Conservation (phyloP, 2,113 vertebrate genomes). For the Muntiacus muntjak region DNA sequence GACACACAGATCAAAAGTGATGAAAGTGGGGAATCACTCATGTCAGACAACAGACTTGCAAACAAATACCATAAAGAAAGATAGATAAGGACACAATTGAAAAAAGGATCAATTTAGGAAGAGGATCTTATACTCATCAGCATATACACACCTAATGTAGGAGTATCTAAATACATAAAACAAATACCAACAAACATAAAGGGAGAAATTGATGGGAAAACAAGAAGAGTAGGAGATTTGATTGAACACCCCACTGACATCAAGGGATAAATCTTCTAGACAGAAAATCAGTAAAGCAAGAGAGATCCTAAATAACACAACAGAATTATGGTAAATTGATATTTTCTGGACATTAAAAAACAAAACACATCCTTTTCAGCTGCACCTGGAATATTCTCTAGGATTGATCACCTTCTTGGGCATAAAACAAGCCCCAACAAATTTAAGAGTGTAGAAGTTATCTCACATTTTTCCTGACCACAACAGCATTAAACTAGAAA, state of each 20-base stretch:
- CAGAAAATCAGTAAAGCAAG: background rate
- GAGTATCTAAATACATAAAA: background rate
- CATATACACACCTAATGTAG: background rate
- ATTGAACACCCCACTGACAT: background rate
- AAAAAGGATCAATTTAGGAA: background rate
- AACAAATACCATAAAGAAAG: background rate
- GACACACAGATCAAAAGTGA: background rate
- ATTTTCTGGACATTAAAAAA: background rate
- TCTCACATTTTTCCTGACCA: background rate
- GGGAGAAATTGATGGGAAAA: background rate
- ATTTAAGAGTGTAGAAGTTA: background rate
- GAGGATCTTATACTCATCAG: background rate
- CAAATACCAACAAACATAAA: background rate
- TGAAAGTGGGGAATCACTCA: background rate
- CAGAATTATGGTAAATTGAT: background rate
- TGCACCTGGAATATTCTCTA: background rate
- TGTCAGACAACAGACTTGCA: background rate
- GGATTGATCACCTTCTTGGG: background rate
- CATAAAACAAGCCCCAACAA: background rate
- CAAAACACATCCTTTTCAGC: background rate
- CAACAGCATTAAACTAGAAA: background rate
- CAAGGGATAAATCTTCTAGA: background rate
- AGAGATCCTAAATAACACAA: background rate
- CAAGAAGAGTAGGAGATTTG: background rate
- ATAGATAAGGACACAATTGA: background rate